Conservation (phyloP, 2,888 invertebrate genomes). For the Celastrina argiolus region DNA sequence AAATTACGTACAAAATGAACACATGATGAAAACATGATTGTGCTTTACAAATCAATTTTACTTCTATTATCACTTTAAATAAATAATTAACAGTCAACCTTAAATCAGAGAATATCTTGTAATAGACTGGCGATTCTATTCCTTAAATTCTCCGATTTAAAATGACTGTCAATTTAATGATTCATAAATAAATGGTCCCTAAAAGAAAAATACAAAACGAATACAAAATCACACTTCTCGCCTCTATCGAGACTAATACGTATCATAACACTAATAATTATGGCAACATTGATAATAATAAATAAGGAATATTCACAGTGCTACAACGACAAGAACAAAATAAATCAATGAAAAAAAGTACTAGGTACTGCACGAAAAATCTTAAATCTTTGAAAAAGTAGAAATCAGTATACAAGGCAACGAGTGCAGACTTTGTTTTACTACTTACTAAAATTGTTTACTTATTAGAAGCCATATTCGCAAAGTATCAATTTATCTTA, state of each 20-base stretch:
- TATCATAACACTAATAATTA: conserved; percentile 75
- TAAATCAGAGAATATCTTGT: conserved; percentile 40
- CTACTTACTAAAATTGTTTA: conserved; percentile 66
- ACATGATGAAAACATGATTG: conserved; percentile 66
- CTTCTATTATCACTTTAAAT: conserved; percentile 68
- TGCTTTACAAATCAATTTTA: conserved; percentile 66
- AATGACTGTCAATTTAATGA: conserved; percentile 50
- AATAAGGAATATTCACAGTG: conserved; percentile 73
- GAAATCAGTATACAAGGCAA: conserved; percentile 74
- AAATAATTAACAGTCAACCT: conserved; percentile 41
- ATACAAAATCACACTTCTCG: conserved; percentile 68
- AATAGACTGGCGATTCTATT: conserved; percentile 62
- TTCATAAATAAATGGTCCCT: conserved; percentile 73
- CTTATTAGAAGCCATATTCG: conserved; percentile 70
- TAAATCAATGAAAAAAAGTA: conserved; percentile 28
- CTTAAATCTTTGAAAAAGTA: conserved; percentile 60
- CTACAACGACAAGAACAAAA: conserved; percentile 45
- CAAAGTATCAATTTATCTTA: conserved; percentile 44
- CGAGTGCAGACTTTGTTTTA: conserved; percentile 76
- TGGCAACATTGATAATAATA: conserved; percentile 78
- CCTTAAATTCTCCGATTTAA: conserved; percentile 37
- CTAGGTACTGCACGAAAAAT: conserved; percentile 64
- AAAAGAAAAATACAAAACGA: conserved; percentile 62
- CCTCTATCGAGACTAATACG: conserved; percentile 68
- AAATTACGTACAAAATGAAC: conserved; percentile 45